Evolutionary conservation across 2,113 vertebrate genomes (phyloP).

Genomic region (Pelusios castaneus): DNA sequence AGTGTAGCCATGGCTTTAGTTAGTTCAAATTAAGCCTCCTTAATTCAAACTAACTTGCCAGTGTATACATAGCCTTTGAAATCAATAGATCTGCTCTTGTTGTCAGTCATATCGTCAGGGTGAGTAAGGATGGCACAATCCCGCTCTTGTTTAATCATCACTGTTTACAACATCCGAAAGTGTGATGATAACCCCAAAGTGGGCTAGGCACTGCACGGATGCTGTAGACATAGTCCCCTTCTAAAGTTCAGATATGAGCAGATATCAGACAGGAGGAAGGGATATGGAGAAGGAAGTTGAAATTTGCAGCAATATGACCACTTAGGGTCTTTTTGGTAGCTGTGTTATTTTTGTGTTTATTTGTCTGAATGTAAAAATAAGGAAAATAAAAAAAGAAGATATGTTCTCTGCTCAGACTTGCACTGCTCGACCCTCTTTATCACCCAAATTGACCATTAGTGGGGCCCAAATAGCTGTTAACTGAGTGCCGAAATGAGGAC

Average conservation of each 20-base stretch:
- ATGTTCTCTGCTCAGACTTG: neutral
- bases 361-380: neutral
- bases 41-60: too few relatives aligned
- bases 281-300: neutral
- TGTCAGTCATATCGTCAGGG: neutral
- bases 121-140: neutral
- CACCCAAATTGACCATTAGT: neutral
- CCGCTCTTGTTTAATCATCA: neutral
- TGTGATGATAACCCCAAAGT: neutral
- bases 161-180: neutral
- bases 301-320: neutral
- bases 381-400: neutral
- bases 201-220: neutral
- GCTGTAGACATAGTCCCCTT: neutral
- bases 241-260: neutral
- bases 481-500: neutral
- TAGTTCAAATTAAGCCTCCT: too few relatives aligned
- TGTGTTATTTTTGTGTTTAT: neutral
- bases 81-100: neutral
- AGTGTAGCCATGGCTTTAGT: too few relatives aligned
- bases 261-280: neutral
- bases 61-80: too few relatives aligned
- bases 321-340: neutral
- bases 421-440: neutral
- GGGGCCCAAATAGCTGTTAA: neutral